Percentiles rank a stretch among this genome's conserved stretches.
These are phyloP conservation scores for Crocuta crocuta DNA, from an alignment of 2,113 vertebrate genomes.

Conservation along the genomic window DNA sequence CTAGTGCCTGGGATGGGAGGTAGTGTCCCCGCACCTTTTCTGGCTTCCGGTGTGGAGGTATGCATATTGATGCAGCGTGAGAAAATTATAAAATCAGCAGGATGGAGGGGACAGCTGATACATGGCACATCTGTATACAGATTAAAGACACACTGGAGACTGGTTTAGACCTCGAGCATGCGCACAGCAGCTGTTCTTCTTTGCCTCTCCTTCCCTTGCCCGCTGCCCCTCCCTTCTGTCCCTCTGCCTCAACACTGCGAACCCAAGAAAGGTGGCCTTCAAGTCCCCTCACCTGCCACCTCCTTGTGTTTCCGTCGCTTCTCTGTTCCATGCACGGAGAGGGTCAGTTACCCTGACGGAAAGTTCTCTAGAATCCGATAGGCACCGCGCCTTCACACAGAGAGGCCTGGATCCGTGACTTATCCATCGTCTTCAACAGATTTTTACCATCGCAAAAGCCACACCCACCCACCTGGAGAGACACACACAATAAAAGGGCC, in stretches of 20 bases:
- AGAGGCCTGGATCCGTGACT: neutral
- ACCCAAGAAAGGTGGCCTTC: neutral
- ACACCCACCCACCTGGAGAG: neutral
- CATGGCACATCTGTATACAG: neutral
- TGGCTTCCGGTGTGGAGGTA: neutral
- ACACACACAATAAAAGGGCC: neutral
- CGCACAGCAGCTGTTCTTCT: neutral
- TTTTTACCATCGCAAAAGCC: neutral
- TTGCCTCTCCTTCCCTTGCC: neutral
- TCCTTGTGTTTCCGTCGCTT: neutral
- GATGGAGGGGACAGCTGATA: neutral
- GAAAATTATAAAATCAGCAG: neutral
- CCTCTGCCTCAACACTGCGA: too few relatives aligned
- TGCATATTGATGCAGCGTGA: neutral
- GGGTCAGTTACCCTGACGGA: neutral
- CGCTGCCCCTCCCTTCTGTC: accelerated
- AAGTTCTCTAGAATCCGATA: neutral
- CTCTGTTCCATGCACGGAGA: neutral
- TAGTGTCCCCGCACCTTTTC: neutral
- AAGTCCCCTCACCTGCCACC: neutral
- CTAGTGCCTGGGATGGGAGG: constrained; percentile 20
- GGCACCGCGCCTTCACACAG: neutral
- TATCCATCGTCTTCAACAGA: neutral
- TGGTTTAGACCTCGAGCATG: neutral
- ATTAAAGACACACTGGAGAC: neutral